Percentiles rank a stretch among this genome's conserved stretches.
Evolutionary conservation across 2,113 vertebrate genomes (phyloP).

Genomic region (Xiphias gladius): DNA sequence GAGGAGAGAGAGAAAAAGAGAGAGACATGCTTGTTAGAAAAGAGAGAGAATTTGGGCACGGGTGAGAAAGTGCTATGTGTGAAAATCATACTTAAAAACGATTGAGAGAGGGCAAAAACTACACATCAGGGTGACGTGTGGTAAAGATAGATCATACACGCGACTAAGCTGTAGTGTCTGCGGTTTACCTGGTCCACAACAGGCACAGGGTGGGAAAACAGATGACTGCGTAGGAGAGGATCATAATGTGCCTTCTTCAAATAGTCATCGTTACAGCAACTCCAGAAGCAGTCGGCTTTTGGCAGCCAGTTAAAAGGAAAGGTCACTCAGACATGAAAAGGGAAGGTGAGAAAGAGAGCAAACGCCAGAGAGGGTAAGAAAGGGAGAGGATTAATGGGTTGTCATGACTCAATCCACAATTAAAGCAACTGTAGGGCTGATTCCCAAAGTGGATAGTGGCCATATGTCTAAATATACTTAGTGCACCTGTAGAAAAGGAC

Average conservation of each 20-base stretch:
- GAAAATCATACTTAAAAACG: conserved; percentile 60
- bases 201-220: conserved; percentile 58
- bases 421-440: conserved; percentile 37
- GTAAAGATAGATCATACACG: conserved; percentile 31
- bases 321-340: conserved; percentile 60
- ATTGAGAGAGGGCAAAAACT: conserved; percentile 33
- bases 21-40: not conserved
- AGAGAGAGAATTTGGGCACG: not conserved
- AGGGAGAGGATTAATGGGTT: conserved; percentile 62
- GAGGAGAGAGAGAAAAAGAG: conserved; percentile 8
- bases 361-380: conserved; percentile 35
- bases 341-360: conserved; percentile 53
- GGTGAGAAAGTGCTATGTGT: conserved; percentile 27
- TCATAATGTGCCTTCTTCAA: conserved; percentile 55
- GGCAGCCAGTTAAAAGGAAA: conserved; percentile 60
- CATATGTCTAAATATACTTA: conserved; percentile 36
- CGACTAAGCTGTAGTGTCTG: conserved; percentile 46
- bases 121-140: conserved; percentile 47
- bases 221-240: conserved; percentile 65
- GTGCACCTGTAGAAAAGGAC: conserved; percentile 19
- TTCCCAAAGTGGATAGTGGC: conserved; percentile 43
- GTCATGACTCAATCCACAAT: conserved; percentile 68
- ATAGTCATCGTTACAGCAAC: conserved; percentile 40
- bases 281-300: conserved; percentile 51
- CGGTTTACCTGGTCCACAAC: conserved; percentile 59